Base-by-base conservation (phyloP, 2,113 vertebrate genomes). In the Cynocephalus volans region DNA sequence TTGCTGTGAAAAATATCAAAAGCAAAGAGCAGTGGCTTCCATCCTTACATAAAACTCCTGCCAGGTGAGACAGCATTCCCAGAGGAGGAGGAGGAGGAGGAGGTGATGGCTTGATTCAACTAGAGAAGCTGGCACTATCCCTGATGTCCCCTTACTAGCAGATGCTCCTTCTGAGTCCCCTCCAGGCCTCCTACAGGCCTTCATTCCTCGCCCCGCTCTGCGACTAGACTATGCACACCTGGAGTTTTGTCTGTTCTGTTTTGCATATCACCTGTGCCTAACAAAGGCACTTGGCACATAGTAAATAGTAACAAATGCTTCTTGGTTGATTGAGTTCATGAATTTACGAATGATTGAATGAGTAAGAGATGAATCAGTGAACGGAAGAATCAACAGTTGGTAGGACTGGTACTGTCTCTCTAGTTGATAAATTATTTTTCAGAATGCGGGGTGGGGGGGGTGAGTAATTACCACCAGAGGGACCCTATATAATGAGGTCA, bases 11-110 rank as follows among this genome's bases (percentile, higher is more conserved):
- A 86, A 84, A 72, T 23, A 96, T 23, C 24, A 62, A 77, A 28
- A 90, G 62, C 45, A 83, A 93, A 97, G 86, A 62, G 50, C 48
- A 70, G 52, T 31, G 19, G 31, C 82, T 80, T 89, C 11, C 48
- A n/a, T 65, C 87, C 31, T 73, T 26, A 82, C 18, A 31, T 41
- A 41, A 90, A 67, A 56, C 4, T 19, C 14, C 14, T 15, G 12
- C 18, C 54, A 77, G 26, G 56, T 13, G 14, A 96, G 58, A 56
- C 11, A 62, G 13, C 50, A 54, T 10, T 69, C 41, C 84, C 41
- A 24, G 24, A 52, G 52, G 5, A 62, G n/a, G 3, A 82, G 31
- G 21, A 72, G 31, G 31, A 31, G 6, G 3, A 12, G 10, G 6
- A n/a, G 52, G 31, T 58, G 56, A 62, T 26, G 69, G 24, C 2